phyloP scores from a whole-genome alignment of 2,888 invertebrate species.

The Lissonota sp. region DNA sequence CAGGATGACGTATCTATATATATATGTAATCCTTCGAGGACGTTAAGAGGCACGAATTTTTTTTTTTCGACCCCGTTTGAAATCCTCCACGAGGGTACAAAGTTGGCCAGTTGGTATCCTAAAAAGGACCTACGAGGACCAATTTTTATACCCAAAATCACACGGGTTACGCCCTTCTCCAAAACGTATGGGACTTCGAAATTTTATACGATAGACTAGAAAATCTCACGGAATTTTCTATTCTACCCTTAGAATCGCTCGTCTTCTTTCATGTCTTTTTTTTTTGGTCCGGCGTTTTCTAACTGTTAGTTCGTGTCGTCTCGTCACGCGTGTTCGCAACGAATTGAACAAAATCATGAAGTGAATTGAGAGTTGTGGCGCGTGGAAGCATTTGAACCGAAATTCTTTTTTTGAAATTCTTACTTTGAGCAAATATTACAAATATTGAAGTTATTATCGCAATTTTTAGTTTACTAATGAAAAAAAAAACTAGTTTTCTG shows the following conservation, averaged over 20 bases:
- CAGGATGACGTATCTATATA: conserved; percentile 66
- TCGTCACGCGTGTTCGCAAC: conserved; percentile 34
- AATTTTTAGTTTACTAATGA: no score
- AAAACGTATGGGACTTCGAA: not conserved
- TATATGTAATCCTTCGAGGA: conserved; percentile 78
- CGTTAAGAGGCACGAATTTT: conserved; percentile 78
- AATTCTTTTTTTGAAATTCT: no score
- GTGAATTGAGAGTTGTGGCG: not conserved
- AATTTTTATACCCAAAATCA: conserved; percentile 21
- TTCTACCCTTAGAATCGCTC: conserved; percentile 19
- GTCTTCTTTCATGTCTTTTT: conserved; percentile 24
- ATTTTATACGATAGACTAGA: conserved; percentile 40
- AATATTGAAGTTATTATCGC: no score
- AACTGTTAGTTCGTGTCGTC: conserved; percentile 9
- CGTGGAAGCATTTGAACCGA: no score
- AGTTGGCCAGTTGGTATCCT: no score
- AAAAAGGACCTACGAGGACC: not conserved
- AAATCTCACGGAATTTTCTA: conserved; percentile 23
- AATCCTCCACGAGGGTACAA: conserved; percentile 59
- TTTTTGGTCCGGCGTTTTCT: conserved; percentile 28
- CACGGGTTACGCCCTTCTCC: no score
- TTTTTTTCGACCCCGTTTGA: conserved; percentile 63
- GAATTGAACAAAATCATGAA: conserved; percentile 35
- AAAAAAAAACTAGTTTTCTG: no score
- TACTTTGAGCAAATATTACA: no score